Conservation (phyloP, 1,140 invertebrate genomes). For the Eupeodes corollae region DNA sequence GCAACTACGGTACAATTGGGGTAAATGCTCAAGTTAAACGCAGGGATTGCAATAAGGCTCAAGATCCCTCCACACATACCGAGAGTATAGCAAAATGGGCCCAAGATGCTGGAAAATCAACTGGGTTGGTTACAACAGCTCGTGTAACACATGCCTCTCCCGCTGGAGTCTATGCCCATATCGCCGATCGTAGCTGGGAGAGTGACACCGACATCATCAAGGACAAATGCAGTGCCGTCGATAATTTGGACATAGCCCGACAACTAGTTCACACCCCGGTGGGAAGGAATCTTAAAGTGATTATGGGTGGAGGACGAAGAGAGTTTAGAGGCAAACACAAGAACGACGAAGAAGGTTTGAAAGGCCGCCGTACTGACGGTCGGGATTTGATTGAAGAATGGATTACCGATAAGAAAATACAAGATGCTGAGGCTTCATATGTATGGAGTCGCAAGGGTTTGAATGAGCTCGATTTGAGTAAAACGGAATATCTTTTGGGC, state of each 20-base stretch:
- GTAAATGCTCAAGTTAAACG: slow-evolving; percentile 50
- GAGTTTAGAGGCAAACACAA: slow-evolving; percentile 51
- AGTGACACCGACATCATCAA: slow-evolving; percentile 49
- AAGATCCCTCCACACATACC: slow-evolving; percentile 39
- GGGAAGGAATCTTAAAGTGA: slow-evolving; percentile 48
- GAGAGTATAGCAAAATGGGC: slow-evolving; percentile 53
- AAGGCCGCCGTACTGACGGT: slow-evolving; percentile 45
- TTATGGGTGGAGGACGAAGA: slow-evolving; percentile 60
- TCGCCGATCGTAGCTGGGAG: slow-evolving; percentile 66
- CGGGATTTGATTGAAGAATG: slow-evolving; percentile 56
- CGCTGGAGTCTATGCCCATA: slow-evolving; percentile 68
- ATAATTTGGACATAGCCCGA: slow-evolving; percentile 54
- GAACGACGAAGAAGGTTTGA: slow-evolving; percentile 51
- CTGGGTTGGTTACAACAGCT: slow-evolving; percentile 67
- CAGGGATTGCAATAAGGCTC: slow-evolving; percentile 39
- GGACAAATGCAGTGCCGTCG: slow-evolving; percentile 17
- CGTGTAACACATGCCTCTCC: slow-evolving; percentile 72
- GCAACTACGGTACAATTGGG: slow-evolving; percentile 61
- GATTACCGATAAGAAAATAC: slow-evolving; percentile 45
- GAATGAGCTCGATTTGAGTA: slow-evolving; percentile 44
- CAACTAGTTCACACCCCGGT: slow-evolving; percentile 61
- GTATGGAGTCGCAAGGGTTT: slow-evolving; percentile 55
- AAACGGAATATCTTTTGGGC: slow-evolving; percentile 62
- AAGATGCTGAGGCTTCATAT: slow-evolving; percentile 44
- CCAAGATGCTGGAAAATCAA: slow-evolving; percentile 54